These are phyloP conservation scores for Dinothrombium tinctorium DNA, from an alignment of 1,140 invertebrate species.

Conservation along the genomic window DNA sequence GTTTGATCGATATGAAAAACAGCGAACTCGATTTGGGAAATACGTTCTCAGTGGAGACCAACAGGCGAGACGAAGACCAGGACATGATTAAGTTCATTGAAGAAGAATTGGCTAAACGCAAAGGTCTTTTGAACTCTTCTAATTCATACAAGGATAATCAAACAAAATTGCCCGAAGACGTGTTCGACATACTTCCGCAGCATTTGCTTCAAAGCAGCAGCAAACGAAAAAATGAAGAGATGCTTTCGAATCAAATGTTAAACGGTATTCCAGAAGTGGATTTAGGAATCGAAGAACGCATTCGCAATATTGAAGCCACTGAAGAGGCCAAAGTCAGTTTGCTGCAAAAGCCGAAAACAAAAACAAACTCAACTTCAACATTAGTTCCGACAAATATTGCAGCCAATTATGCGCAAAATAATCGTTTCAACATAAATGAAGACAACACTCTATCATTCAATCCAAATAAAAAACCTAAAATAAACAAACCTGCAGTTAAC, in stretches of 20 bases:
- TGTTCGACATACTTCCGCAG: conserved; percentile 41
- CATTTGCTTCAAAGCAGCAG: conserved; percentile 51
- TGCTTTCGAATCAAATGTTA: conserved; percentile 99
- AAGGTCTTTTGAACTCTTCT: conserved; percentile 28
- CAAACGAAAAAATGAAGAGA: conserved; percentile 69
- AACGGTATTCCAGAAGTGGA: conserved; percentile 99
- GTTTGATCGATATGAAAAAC: background rate
- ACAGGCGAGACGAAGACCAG: conserved; percentile 90
- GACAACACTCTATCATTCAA: background rate
- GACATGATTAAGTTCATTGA: conserved; percentile 99
- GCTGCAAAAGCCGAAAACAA: conserved; percentile 19
- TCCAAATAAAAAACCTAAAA: background rate
- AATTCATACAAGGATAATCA: background rate
- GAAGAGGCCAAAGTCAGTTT: conserved; percentile 87
- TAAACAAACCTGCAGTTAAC: background rate
- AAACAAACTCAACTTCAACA: conserved; percentile 68
- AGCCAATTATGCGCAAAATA: conserved; percentile 90
- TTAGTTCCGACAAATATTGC: conserved; percentile 96
- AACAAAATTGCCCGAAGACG: conserved; percentile 14
- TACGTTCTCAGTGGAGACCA: conserved; percentile 91
- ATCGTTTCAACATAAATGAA: conserved; percentile 31
- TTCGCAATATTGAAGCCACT: conserved; percentile 89
- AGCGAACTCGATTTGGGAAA: conserved; percentile 51
- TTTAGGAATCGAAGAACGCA: conserved; percentile 93
- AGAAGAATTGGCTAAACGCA: conserved; percentile 54